Conservation (phyloP, 2,797 vertebrate genomes). For the Lophotriccus pileatus region DNA sequence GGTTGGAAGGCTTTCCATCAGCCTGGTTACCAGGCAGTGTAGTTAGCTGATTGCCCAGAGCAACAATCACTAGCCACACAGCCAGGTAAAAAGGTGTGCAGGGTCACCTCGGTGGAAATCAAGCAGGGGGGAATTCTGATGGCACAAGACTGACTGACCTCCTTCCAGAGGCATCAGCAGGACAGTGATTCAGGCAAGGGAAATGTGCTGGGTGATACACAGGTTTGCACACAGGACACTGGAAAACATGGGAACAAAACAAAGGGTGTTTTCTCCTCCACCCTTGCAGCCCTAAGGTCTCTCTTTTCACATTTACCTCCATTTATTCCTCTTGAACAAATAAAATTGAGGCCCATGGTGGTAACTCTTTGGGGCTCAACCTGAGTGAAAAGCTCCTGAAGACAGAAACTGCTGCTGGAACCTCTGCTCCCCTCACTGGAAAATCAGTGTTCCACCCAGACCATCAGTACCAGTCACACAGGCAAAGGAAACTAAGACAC, state of each 20-base stretch:
- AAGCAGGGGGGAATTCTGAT: rapidly evolving
- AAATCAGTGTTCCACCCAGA: neutral
- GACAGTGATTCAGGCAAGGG: neutral
- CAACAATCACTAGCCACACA: slow-evolving; percentile 89
- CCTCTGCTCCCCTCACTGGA: neutral
- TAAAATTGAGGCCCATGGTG: neutral
- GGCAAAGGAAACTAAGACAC: neutral
- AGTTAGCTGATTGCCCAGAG: slow-evolving; percentile 86
- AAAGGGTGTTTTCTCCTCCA: neutral
- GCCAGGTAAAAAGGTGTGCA: slow-evolving; percentile 79
- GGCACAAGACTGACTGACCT: neutral
- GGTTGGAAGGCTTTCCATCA: neutral
- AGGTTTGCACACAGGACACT: neutral
- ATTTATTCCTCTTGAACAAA: neutral
- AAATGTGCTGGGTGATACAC: neutral
- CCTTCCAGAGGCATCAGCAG: neutral
- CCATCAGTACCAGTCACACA: neutral
- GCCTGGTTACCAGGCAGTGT: slow-evolving; percentile 89
- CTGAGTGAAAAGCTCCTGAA: neutral
- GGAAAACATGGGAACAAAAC: neutral
- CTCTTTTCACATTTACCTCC: neutral
- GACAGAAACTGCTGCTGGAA: neutral
- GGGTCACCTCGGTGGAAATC: neutral
- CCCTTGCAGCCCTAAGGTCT: neutral
- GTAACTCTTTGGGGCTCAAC: neutral